These are phyloP conservation scores for Chloebia gouldiae DNA, from an alignment of 2,113 vertebrate species.

Conservation along the genomic window DNA sequence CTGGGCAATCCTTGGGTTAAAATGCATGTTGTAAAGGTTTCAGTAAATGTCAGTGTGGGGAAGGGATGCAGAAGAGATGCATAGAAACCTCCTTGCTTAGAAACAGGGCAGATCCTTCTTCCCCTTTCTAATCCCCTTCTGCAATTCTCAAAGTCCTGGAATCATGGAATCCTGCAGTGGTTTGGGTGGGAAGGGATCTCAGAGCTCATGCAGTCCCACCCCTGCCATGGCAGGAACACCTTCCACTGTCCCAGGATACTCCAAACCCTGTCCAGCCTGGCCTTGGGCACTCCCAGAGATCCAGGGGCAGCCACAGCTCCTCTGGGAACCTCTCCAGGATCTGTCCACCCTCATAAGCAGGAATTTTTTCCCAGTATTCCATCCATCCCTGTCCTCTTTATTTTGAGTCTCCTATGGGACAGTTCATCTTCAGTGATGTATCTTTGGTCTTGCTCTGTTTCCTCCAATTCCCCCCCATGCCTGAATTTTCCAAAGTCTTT, in stretches of 20 bases:
- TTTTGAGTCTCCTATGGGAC: neutral
- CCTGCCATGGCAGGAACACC: neutral
- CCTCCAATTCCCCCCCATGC: neutral
- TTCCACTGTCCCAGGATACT: fast-evolving
- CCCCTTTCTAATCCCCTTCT: neutral
- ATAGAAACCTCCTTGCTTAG: neutral
- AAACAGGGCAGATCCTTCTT: neutral
- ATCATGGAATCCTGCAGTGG: neutral
- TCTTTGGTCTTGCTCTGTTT: neutral
- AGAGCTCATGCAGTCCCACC: fast-evolving
- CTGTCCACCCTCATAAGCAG: fast-evolving
- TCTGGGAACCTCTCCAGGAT: neutral
- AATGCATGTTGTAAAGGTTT: neutral
- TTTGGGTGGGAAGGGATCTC: neutral
- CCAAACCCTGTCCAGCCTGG: fast-evolving
- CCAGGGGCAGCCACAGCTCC: neutral
- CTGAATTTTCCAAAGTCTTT: neutral
- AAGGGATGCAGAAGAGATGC: neutral
- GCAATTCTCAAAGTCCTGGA: neutral
- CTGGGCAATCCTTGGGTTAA: neutral
- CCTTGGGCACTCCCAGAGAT: neutral
- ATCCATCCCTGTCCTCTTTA: fast-evolving
- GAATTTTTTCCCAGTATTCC: neutral
- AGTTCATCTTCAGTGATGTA: neutral
- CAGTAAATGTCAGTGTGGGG: neutral